phyloP scores from a whole-genome alignment of 1,140 invertebrate genomes.

The Drosophila kohkoa region DNA sequence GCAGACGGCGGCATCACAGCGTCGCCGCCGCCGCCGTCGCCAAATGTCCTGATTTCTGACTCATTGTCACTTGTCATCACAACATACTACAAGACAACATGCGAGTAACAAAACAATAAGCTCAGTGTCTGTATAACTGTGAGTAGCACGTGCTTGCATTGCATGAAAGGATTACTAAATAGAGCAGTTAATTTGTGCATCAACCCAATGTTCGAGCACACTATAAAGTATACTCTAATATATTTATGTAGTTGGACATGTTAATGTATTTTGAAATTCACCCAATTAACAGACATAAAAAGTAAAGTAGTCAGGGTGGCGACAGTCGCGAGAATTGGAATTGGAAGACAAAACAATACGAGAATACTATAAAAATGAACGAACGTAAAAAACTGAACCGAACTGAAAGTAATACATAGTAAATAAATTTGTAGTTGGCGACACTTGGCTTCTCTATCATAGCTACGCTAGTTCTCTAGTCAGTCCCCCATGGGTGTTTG shows the following conservation, averaged over 20 bases:
- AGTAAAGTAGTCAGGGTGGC: slow-evolving; percentile 13
- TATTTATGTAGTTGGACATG: not conserved
- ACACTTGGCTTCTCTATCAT: slow-evolving; percentile 73
- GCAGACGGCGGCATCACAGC: slow-evolving; percentile 58
- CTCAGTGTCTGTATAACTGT: not conserved
- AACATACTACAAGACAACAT: slow-evolving; percentile 25
- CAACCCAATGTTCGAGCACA: no score
- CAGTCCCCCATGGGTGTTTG: slow-evolving; percentile 72
- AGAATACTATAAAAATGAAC: slow-evolving; percentile 54
- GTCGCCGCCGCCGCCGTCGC: slow-evolving; percentile 71
- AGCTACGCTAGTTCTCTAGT: no score
- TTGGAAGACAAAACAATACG: slow-evolving; percentile 43
- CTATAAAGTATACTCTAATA: no score
- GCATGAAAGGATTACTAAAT: not conserved
- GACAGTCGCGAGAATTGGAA: not conserved
- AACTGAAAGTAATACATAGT: slow-evolving; percentile 44
- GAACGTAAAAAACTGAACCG: slow-evolving; percentile 53
- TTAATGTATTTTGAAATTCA: slow-evolving; percentile 17
- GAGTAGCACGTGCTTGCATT: not conserved
- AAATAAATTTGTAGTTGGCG: slow-evolving; percentile 76
- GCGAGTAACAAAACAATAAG: slow-evolving; percentile 4
- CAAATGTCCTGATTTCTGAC: slow-evolving; percentile 67
- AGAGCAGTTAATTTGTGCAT: not conserved
- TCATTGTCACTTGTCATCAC: slow-evolving; percentile 50
- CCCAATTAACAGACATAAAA: slow-evolving; percentile 13